Conservation (phyloP, 2,888 invertebrate genomes). For the Megamerina dolium region DNA sequence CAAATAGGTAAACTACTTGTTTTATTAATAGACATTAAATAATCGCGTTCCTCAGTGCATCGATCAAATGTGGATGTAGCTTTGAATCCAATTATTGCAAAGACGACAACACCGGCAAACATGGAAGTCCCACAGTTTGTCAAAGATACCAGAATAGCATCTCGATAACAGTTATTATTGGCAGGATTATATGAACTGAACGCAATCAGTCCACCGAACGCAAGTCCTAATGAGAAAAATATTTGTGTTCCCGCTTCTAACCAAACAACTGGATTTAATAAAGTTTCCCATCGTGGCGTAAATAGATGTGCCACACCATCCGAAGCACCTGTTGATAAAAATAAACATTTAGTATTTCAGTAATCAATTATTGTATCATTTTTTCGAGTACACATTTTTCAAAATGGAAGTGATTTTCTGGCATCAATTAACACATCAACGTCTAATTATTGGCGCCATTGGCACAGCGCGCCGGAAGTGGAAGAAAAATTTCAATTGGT, state of each 20-base stretch:
- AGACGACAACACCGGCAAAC: constrained; percentile 95
- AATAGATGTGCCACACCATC: constrained; percentile 86
- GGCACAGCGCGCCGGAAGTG: constrained; percentile 18
- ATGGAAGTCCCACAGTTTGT: constrained; percentile 93
- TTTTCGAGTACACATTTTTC: not conserved
- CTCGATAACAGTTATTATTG: constrained; percentile 92
- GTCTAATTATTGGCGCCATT: constrained; percentile 15
- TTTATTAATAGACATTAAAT: constrained; percentile 55
- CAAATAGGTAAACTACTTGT: constrained; percentile 69
- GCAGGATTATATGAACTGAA: constrained; percentile 92
- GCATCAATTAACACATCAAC: constrained; percentile 19
- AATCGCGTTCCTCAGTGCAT: constrained; percentile 47
- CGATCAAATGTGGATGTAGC: constrained; percentile 48
- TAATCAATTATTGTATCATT: too few relatives aligned
- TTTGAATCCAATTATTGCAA: constrained; percentile 91
- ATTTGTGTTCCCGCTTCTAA: constrained; percentile 96
- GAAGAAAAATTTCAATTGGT: constrained; percentile 16
- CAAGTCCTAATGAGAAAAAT: constrained; percentile 91
- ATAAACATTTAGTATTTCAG: not conserved
- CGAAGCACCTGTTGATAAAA: constrained; percentile 40
- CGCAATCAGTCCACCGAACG: constrained; percentile 93
- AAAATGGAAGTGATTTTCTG: constrained; percentile 19
- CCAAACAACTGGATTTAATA: constrained; percentile 93
- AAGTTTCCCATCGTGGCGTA: constrained; percentile 86
- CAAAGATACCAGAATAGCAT: constrained; percentile 85